A percentile compares a stretch with the other conserved stretches of the same genome.
These are phyloP conservation scores for Polyodon spathula DNA, from an alignment of 2,113 vertebrate genomes.

Conservation along the genomic window DNA sequence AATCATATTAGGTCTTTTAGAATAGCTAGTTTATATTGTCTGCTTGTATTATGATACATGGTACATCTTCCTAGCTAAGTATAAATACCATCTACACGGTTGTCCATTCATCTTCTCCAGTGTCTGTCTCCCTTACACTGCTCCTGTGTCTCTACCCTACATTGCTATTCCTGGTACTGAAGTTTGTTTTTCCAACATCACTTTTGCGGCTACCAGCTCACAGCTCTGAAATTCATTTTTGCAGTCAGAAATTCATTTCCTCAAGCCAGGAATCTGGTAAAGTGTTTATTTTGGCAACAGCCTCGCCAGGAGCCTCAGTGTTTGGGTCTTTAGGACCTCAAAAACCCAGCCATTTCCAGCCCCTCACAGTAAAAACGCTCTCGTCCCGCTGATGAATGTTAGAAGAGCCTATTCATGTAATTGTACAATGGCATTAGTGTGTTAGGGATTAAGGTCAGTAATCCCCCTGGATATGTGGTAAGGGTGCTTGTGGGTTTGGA, in stretches of 20 bases:
- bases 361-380: background rate
- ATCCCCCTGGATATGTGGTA: no score
- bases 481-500: slow-evolving; percentile 13
- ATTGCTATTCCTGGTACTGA: slow-evolving; percentile 17
- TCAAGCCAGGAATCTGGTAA: slow-evolving; percentile 24
- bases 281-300: slow-evolving; percentile 19
- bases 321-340: slow-evolving; percentile 12
- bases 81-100: no score
- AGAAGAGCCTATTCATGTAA: slow-evolving; percentile 14
- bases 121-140: background rate
- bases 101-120: background rate
- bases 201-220: slow-evolving; percentile 14
- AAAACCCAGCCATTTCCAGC: background rate
- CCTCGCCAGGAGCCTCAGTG: slow-evolving; percentile 19
- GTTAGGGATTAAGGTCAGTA: slow-evolving; percentile 26
- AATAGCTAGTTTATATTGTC: no score
- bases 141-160: slow-evolving; percentile 4
- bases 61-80: no score
- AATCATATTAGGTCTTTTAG: no score
- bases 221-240: slow-evolving; percentile 17
- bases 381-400: background rate
- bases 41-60: no score
- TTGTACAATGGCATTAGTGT: slow-evolving; percentile 24
- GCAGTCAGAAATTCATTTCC: slow-evolving; percentile 26
- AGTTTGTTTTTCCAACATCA: slow-evolving; percentile 8